Conservation (phyloP, 2,113 vertebrate species). For the Grammomys surdaster region DNA sequence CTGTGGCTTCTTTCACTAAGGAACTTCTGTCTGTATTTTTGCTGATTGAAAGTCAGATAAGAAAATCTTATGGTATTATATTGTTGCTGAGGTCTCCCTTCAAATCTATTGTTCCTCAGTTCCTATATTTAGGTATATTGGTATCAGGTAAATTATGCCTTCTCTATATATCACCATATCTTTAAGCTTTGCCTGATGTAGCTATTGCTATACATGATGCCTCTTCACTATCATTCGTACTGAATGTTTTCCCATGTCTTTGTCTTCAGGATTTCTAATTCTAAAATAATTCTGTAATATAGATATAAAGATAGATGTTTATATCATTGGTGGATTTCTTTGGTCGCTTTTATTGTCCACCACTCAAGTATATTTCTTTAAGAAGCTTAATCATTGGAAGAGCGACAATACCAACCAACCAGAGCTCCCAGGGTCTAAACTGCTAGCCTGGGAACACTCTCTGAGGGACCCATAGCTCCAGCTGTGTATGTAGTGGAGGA, state of each 20-base stretch:
- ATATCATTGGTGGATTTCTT: background rate
- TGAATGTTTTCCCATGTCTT: background rate
- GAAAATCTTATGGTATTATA: background rate
- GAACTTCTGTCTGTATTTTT: background rate
- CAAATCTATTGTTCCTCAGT: background rate
- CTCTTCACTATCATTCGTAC: background rate
- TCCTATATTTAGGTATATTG: background rate
- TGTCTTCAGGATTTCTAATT: background rate
- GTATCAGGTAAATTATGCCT: background rate
- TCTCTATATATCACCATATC: background rate
- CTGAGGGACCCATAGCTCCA: too few relatives aligned
- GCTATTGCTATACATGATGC: too few relatives aligned
- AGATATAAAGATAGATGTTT: background rate
- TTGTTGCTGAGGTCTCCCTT: background rate
- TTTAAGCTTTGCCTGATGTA: background rate
- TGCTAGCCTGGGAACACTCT: too few relatives aligned
- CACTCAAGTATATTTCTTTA: background rate
- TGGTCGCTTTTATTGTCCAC: background rate
- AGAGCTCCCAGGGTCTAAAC: too few relatives aligned
- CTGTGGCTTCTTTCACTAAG: background rate
- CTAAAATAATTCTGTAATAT: background rate
- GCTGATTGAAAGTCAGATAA: background rate
- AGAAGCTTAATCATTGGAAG: too few relatives aligned
- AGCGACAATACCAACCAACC: too few relatives aligned
- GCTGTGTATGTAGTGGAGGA: too few relatives aligned